phyloP scores from a whole-genome alignment of 1,140 invertebrate species.

The Babylonia areolata region DNA sequence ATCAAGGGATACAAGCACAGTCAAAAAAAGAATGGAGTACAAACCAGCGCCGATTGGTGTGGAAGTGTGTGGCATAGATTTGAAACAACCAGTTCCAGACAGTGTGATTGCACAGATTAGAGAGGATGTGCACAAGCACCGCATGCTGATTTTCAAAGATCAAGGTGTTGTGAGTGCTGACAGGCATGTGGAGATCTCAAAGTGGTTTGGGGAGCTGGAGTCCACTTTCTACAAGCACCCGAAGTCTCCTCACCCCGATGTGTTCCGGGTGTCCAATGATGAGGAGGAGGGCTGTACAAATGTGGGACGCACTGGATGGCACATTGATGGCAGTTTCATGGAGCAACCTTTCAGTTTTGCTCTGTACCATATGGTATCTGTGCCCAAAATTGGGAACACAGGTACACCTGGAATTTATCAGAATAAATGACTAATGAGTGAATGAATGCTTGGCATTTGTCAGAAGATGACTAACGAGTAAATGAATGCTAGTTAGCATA shows the following conservation, averaged over 20 bases:
- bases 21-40: neutral
- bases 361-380: slow-evolving; percentile 75
- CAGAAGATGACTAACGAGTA: no score
- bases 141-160: slow-evolving; percentile 77
- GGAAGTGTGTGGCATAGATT: slow-evolving; percentile 71
- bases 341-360: slow-evolving; percentile 76
- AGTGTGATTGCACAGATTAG: slow-evolving; percentile 75
- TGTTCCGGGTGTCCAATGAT: slow-evolving; percentile 78
- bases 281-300: slow-evolving; percentile 76
- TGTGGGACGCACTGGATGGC: slow-evolving; percentile 78
- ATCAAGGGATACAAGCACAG: neutral
- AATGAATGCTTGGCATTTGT: no score
- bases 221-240: slow-evolving; percentile 78
- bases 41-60: slow-evolving; percentile 33
- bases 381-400: slow-evolving; percentile 75
- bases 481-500: no score
- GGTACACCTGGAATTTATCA: slow-evolving; percentile 46
- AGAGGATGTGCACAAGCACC: slow-evolving; percentile 74
- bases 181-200: slow-evolving; percentile 77
- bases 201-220: slow-evolving; percentile 78
- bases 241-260: slow-evolving; percentile 77
- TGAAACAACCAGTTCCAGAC: slow-evolving; percentile 70
- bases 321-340: slow-evolving; percentile 79
- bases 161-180: slow-evolving; percentile 75
- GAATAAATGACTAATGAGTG: no score